Evolutionary conservation across 2,888 invertebrate species (phyloP), one percentile per base, ranked within the genome.

Genomic region (Reticulitermes lucifugus): DNA sequence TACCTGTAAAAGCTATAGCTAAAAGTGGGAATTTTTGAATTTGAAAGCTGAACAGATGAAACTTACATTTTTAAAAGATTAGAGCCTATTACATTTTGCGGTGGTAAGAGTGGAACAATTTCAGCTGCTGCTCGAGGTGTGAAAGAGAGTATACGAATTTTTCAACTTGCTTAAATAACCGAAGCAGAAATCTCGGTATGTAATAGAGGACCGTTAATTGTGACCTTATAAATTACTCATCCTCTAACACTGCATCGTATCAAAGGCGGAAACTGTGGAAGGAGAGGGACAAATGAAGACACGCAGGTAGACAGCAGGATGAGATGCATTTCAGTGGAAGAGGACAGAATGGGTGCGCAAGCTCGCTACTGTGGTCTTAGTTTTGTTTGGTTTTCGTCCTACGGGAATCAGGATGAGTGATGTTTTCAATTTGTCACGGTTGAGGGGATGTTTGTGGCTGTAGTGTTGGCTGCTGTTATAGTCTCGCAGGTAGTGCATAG

Each of bases 341-440:
- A 65, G 25, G 65, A 18, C 55, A 65, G 65, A 25, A 60, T 60
- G 60, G 60, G 60, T 60, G 60, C 51, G 9, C 51, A 9, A 51
- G 65, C 65, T n/a, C 2, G 73, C 41, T 35, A 3, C 21, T 14
- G 73, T 29, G 73, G 73, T 73, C 41, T 73, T 73, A 73, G 73
- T 73, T 73, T 73, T 73, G 73, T 73, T 73, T 73, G 73, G 73
- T 73, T 73, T 73, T 29, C 73, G 41, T 41, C 73, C 73, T 21
- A 41, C 41, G 73, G 41, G 73, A 73, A 41, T 73, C 80, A 60
- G 80, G 80, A 80, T 80, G 80, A 80, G 29, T 80, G 80, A 80
- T 80, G 80, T 80, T 80, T 80, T 80, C 80, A 80, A 80, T 80
- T 80, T 80, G 80, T 80, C 80, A 80, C 60, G 80, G 59, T 80